Percentiles rank a stretch among this genome's conserved stretches.
These are phyloP conservation scores for Drosophila jambulina DNA, from an alignment of 1,140 invertebrate genomes.

Conservation along the genomic window DNA sequence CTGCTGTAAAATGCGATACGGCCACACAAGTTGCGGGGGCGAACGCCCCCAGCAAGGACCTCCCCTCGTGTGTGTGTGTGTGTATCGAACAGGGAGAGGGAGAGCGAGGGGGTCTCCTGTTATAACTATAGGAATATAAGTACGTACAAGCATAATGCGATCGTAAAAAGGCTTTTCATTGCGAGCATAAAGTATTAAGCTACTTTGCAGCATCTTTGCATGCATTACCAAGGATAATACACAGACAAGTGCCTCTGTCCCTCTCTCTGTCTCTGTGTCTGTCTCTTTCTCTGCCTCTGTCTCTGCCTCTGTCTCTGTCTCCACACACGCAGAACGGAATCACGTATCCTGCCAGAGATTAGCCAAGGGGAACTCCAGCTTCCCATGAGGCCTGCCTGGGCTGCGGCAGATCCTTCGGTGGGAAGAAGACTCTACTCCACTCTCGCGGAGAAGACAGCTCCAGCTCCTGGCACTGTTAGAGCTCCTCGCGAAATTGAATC, in stretches of 20 bases:
- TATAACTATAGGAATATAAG: constrained; percentile 74
- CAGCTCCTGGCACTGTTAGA: not conserved
- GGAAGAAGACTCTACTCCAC: not conserved
- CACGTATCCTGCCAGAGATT: constrained; percentile 48
- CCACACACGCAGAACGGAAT: constrained; percentile 7
- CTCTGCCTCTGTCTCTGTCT: not conserved
- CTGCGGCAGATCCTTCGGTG: not conserved
- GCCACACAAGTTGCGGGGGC: constrained; percentile 39
- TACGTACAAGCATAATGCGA: constrained; percentile 80
- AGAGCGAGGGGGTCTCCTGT: constrained; percentile 3
- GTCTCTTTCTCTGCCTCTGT: not conserved
- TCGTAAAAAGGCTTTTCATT: constrained; percentile 83
- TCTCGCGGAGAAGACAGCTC: not conserved
- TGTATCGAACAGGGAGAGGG: constrained; percentile 61
- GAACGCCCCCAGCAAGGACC: not conserved
- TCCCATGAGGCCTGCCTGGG: not conserved
- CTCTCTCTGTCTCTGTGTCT: not conserved
- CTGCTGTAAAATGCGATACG: constrained; percentile 77
- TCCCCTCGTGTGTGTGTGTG: constrained; percentile 3
- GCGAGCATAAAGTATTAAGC: constrained; percentile 83
- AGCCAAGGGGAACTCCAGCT: constrained; percentile 1
- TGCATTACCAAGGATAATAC: constrained; percentile 80
- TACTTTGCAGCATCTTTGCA: constrained; percentile 84
- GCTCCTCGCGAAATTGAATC: constrained; percentile 41
- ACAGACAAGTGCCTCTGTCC: constrained; percentile 56